A percentile compares a stretch with the other conserved stretches of the same genome.
Evolutionary conservation across 2,888 invertebrate species (phyloP).

Genomic region (Timema podura): DNA sequence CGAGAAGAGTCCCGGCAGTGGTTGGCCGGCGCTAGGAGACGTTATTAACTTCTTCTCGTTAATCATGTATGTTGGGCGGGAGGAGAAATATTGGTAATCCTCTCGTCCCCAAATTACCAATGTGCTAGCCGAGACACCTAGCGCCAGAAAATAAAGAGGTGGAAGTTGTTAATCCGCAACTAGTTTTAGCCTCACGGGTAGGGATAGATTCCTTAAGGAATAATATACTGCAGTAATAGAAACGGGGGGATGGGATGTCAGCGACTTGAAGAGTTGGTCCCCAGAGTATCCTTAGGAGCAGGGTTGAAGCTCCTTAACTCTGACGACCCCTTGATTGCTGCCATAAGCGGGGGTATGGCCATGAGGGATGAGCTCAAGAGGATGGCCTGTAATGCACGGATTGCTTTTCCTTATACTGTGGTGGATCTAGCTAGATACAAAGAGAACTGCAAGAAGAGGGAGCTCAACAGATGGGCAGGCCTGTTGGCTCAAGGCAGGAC

Average conservation of each 20-base stretch:
- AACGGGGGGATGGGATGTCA: constrained; percentile 40
- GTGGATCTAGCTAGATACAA: background rate
- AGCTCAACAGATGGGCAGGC: background rate
- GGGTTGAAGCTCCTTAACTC: constrained; percentile 23
- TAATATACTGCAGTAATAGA: constrained; percentile 37
- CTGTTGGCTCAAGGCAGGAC: background rate
- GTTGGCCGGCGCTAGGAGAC: no score
- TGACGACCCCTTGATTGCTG: background rate
- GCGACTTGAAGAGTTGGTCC: constrained; percentile 34
- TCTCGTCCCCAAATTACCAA: no score
- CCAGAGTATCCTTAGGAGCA: constrained; percentile 29
- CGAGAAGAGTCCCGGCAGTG: no score
- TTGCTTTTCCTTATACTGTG: background rate
- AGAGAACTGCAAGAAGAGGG: background rate
- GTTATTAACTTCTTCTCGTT: no score
- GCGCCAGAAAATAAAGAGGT: no score
- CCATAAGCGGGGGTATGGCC: background rate
- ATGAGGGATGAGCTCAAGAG: background rate
- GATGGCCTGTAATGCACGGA: background rate
- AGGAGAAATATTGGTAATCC: no score
- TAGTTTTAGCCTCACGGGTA: no score
- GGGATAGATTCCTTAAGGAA: constrained; percentile 30
- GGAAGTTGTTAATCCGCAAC: no score
- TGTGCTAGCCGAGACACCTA: no score
- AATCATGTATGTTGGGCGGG: no score